Conservation (phyloP, 2,888 invertebrate genomes). For the Silvanus unidentatus region DNA sequence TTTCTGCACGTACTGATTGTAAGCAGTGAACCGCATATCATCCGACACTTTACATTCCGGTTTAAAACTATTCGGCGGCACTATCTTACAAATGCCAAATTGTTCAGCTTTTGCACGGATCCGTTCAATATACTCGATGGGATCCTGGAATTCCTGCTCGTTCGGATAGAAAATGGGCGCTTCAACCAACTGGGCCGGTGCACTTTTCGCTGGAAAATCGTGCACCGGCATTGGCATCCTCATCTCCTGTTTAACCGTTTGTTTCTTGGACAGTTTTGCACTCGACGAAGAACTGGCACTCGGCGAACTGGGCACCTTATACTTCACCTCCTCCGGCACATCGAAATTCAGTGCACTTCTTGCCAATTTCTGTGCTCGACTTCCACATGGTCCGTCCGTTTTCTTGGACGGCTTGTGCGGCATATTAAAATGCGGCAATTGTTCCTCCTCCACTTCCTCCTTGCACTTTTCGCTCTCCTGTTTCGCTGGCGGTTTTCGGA, state of each 20-base stretch:
- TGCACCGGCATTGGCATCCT: conserved; percentile 40
- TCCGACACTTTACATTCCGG: conserved; percentile 75
- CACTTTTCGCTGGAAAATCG: conserved; percentile 45
- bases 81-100: conserved; percentile 80
- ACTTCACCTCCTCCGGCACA: conserved; percentile 36
- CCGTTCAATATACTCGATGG: conserved; percentile 75
- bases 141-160: conserved; percentile 81
- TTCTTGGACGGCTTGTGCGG: conserved; percentile 25
- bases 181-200: conserved; percentile 57
- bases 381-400: conserved; percentile 13
- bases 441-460: conserved; percentile 15
- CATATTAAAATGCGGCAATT: conserved; percentile 25
- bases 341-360: conserved; percentile 11
- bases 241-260: conserved; percentile 10
- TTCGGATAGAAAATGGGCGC: conserved; percentile 77
- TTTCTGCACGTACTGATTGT: conserved; percentile 85
- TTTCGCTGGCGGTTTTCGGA: conserved; percentile 5
- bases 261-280: conserved; percentile 40
- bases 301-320: conserved; percentile 44
- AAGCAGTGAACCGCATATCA: conserved; percentile 79
- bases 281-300: conserved; percentile 45
- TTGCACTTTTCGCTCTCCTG: conserved; percentile 1
- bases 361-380: conserved; percentile 9
- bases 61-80: conserved; percentile 74
- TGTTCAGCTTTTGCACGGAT: conserved; percentile 69